Base-by-base conservation (phyloP, 2,888 invertebrate species). In the Lapara coniferarum region DNA sequence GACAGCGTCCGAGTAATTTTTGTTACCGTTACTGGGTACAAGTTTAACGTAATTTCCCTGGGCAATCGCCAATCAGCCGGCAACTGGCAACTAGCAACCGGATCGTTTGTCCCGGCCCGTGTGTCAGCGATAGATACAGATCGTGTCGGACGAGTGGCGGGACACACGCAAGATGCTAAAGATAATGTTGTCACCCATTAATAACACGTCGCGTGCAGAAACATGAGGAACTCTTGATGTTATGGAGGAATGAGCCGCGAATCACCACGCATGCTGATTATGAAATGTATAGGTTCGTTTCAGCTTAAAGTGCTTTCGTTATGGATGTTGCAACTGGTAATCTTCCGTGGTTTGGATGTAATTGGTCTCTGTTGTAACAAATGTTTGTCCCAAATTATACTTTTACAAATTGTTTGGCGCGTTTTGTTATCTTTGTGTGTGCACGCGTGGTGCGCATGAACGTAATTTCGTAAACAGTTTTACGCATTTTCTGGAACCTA, bases 71-170 rank as follows among this genome's bases (percentile, higher is more conserved):
- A 69, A 63, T 69, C 63, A 59, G 44, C 59, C n/a, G 19, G 13
- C 25, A 56, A 16, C 51, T 14, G 10, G 56, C 57, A 46, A 44
- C 59, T 59, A 3, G 68, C 63, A 53, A 69, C 68, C 63, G 63
- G 68, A 69, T 69, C 52, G 68, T 14, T 56, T 14, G 52, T 52
- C 44, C 56, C 67, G 56, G 55, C 52, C 55, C 75, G 76, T 76
- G 81, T 81, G 82, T 80, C 80, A 79, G 72, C 66, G 67, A 71
- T 68, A 78, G 83, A 84, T 82, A 78, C 73, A 69, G 71, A 83
- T 84, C 82, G 72, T 72, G 78, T 78, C 73, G 71, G 71, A 74
- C 81, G 72, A 71, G 76, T 76, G 75, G 71, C 70, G 72, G 73
- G 73, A 70, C 68, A 77, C 81, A 81, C 78, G 76, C 77, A 72